phyloP scores from a whole-genome alignment of 2,888 invertebrate genomes.

The Priocnemis perturbator region DNA sequence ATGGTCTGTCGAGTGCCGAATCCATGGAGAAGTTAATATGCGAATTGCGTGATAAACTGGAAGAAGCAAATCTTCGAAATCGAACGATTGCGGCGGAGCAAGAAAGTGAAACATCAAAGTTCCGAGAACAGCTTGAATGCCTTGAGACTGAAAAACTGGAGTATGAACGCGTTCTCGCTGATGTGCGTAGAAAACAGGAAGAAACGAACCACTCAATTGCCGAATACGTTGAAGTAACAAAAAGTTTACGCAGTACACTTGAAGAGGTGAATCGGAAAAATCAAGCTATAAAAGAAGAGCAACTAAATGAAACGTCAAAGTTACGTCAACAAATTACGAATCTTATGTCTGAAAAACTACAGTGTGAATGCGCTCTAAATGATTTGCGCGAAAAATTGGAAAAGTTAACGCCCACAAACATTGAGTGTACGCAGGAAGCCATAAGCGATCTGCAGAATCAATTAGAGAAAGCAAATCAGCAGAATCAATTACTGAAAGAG shows the following conservation, averaged over 20 bases:
- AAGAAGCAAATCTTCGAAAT: neutral
- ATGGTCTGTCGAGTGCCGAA: too few relatives aligned
- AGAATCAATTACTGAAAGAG: neutral
- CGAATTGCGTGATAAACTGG: neutral
- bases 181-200: neutral
- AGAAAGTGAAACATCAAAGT: neutral
- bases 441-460: too few relatives aligned
- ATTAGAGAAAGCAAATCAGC: neutral
- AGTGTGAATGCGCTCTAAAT: neutral
- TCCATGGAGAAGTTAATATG: too few relatives aligned
- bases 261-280: too few relatives aligned
- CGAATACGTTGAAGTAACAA: too few relatives aligned
- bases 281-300: too few relatives aligned
- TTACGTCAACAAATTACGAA: neutral
- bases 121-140: neutral
- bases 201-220: too few relatives aligned
- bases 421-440: too few relatives aligned
- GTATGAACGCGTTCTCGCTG: neutral
- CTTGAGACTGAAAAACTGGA: neutral
- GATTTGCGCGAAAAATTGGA: neutral
- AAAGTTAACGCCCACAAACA: too few relatives aligned
- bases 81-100: neutral
- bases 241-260: too few relatives aligned
- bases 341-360: neutral
- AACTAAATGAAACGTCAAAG: neutral